phyloP scores from a whole-genome alignment of 92 coral and sea anemone species.

The Palythoa grandis region DNA sequence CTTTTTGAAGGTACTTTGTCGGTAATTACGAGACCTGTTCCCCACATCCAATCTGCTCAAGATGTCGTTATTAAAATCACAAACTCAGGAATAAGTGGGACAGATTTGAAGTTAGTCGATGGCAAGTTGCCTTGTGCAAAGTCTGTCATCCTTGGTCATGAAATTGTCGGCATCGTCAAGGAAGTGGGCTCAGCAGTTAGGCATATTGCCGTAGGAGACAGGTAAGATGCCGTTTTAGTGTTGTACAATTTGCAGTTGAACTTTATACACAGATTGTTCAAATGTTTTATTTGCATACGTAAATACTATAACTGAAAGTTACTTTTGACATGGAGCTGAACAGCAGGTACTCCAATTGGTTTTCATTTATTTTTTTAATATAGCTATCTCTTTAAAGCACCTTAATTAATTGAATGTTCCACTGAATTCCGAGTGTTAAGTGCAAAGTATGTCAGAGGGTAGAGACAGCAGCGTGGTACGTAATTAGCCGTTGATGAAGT shows the following conservation, averaged over 20 bases:
- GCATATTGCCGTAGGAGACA: constrained; percentile 92
- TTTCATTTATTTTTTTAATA: too few relatives aligned
- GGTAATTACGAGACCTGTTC: constrained; percentile 91
- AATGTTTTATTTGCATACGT: background rate
- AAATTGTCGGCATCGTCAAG: constrained; percentile 91
- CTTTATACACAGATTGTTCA: background rate
- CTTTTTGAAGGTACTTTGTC: constrained; percentile 56
- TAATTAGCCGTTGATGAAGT: too few relatives aligned
- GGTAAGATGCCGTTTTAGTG: constrained; percentile 48
- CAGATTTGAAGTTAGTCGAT: constrained; percentile 86
- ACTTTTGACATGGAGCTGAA: too few relatives aligned
- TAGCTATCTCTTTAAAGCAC: too few relatives aligned
- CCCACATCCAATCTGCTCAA: constrained; percentile 75
- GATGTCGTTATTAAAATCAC: constrained; percentile 94
- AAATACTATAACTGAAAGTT: background rate
- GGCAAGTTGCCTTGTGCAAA: constrained; percentile 89
- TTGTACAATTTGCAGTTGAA: background rate
- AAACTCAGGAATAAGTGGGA: constrained; percentile 90
- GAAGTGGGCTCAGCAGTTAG: constrained; percentile 92
- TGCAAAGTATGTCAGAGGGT: too few relatives aligned
- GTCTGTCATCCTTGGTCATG: constrained; percentile 92
- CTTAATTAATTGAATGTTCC: too few relatives aligned
- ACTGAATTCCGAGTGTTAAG: too few relatives aligned
- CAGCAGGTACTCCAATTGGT: too few relatives aligned
- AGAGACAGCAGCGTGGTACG: too few relatives aligned